Evolutionary conservation across 1,140 invertebrate species (phyloP), one percentile per base, ranked within the genome.

Genomic region (Aphis craccivora): DNA sequence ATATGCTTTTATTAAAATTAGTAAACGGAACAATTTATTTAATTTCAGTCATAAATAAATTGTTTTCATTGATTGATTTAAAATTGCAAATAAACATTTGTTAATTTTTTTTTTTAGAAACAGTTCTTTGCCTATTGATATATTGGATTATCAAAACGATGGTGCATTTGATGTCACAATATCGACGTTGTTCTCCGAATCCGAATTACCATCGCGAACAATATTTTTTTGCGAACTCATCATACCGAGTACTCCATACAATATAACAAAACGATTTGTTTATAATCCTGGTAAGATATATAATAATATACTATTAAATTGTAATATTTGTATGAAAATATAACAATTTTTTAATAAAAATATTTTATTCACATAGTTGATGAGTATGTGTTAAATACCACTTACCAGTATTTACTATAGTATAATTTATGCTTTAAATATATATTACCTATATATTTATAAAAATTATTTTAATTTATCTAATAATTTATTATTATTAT

Each of bases 191-290:
- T 90, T 90, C 89, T 67, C 89, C 53, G 89, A 90, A 90, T 90
- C 89, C 11, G 89, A 90, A 67, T 43, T 90, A 25, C 89, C 89
- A 43, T 90, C 55, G 23, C 37, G 55, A 30, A 67, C 89, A 23
- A 43, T 30, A 43, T 90, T 90, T 43, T 90, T 90, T 90, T 90
- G 89, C 25, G 25, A 90, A 67, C 37, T 90, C 37, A 67, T 90
- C 25, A 90, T 90, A 30, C 89, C 89, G 0, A 55, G 40, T 23
- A 90, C 89, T 20, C 40, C 89, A 25, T 90, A 90, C 89, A 90
- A n/a, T 55, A 40, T 67, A 25, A 90, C 89, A 43, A 90, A 90
- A 67, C 89, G 89, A 67, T 90, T 90, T 40, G 37, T 90, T 67
- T 90, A n/a, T 40, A 67, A 90, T 9, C 53, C 89, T 14, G 89